Percentiles rank a stretch among this genome's conserved stretches.
Conservation (phyloP, 2,888 invertebrate genomes). For the Mystacides longicornis region DNA sequence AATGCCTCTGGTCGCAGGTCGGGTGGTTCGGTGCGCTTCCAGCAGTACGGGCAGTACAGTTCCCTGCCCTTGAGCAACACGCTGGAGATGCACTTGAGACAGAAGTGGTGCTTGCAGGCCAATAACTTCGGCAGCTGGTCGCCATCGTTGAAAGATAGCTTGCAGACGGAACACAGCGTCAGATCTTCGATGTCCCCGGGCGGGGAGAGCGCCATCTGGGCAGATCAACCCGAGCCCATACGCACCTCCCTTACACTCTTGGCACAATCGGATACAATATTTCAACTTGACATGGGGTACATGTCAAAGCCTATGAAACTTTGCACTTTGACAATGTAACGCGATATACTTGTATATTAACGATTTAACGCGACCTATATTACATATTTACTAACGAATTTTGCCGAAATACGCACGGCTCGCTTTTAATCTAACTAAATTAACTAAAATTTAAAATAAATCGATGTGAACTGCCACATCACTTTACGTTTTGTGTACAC, state of each 20-base stretch:
- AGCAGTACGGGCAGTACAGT: slow-evolving; percentile 65
- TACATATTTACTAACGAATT: slow-evolving; percentile 26
- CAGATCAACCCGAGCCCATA: slow-evolving; percentile 29
- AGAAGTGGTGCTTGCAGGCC: slow-evolving; percentile 71
- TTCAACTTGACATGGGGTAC: slow-evolving; percentile 22
- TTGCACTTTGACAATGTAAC: slow-evolving; percentile 23
- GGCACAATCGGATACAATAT: slow-evolving; percentile 7
- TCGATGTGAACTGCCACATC: slow-evolving; percentile 32
- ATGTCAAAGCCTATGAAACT: slow-evolving; percentile 23
- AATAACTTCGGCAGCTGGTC: slow-evolving; percentile 67
- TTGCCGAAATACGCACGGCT: slow-evolving; percentile 24
- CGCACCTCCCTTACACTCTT: background rate
- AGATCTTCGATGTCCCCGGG: slow-evolving; percentile 66
- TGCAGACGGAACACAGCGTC: slow-evolving; percentile 68
- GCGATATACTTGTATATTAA: slow-evolving; percentile 18
- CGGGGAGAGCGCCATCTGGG: slow-evolving; percentile 52
- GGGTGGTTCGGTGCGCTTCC: slow-evolving; percentile 64
- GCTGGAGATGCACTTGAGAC: slow-evolving; percentile 64
- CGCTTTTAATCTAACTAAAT: slow-evolving; percentile 25
- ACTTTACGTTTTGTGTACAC: slow-evolving; percentile 35
- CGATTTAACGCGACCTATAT: slow-evolving; percentile 16
- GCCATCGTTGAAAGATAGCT: slow-evolving; percentile 64
- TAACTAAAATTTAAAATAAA: slow-evolving; percentile 29
- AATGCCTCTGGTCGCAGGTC: slow-evolving; percentile 59
- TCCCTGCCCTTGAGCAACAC: slow-evolving; percentile 60